A percentile compares a stretch with the other conserved stretches of the same genome.
phyloP scores from a whole-genome alignment of 1,140 invertebrate genomes.

The Lycorma delicatula region DNA sequence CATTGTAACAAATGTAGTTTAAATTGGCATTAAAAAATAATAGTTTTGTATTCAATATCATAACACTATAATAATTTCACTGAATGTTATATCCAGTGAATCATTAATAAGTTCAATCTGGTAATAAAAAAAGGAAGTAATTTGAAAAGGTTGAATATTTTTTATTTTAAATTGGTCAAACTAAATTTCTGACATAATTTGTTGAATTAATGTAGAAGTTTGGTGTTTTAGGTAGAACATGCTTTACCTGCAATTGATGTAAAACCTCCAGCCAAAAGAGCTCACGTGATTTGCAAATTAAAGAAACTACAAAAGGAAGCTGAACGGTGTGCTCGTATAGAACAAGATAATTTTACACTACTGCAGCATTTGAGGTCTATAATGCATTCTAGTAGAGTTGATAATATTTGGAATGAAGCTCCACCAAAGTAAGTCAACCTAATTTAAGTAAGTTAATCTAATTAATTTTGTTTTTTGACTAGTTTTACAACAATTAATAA shows the following conservation, averaged over 20 bases:
- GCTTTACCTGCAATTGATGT: constrained; percentile 48
- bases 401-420: constrained; percentile 45
- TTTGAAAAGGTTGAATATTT: too few relatives aligned
- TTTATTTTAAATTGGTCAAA: too few relatives aligned
- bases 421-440: constrained; percentile 42
- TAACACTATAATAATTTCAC: too few relatives aligned
- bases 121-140: too few relatives aligned
- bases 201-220: too few relatives aligned
- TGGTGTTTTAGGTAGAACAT: constrained; percentile 41
- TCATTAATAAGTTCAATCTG: too few relatives aligned
- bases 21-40: too few relatives aligned
- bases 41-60: too few relatives aligned
- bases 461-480: background rate
- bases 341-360: constrained; percentile 46
- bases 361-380: constrained; percentile 44
- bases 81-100: too few relatives aligned
- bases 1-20: too few relatives aligned
- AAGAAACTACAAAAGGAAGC: constrained; percentile 48
- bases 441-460: background rate
- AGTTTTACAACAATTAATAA: too few relatives aligned
- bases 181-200: too few relatives aligned
- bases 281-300: constrained; percentile 45
- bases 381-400: constrained; percentile 44
- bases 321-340: constrained; percentile 43
- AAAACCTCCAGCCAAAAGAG: constrained; percentile 38